Evolutionary conservation across 1,140 invertebrate species (phyloP).

Genomic region (Goniozus legneri): DNA sequence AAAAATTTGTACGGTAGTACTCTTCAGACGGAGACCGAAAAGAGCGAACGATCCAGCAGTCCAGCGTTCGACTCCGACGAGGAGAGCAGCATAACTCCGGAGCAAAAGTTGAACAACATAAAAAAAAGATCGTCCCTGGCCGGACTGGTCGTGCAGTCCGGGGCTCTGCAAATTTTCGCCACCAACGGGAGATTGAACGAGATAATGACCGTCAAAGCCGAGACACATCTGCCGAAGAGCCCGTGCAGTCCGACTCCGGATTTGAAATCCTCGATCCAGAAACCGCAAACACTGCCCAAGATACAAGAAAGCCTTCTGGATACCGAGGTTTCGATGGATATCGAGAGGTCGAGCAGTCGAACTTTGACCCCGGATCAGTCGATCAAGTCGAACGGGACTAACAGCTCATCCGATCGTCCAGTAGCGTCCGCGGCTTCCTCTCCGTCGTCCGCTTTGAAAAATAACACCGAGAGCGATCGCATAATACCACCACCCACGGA

Average conservation of each 20-base stretch:
- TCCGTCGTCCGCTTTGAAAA: constrained; percentile 6
- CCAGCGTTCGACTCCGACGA: constrained; percentile 96
- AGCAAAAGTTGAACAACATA: constrained; percentile 37
- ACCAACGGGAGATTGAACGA: constrained; percentile 61
- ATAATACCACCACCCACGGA: constrained; percentile 73
- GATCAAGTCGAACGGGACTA: constrained; percentile 27
- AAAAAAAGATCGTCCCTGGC: constrained; percentile 61
- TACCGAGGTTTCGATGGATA: constrained; percentile 54
- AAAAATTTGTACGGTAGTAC: constrained; percentile 15
- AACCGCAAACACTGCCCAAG: constrained; percentile 58
- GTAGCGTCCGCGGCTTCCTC: constrained; percentile 7
- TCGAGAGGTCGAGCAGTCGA: constrained; percentile 43
- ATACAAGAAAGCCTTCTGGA: constrained; percentile 67
- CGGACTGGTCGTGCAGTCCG: constrained; percentile 62
- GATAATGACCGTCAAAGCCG: constrained; percentile 52
- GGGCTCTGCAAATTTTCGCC: constrained; percentile 56
- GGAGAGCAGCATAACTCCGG: constrained; percentile 61
- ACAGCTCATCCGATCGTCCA: not conserved
- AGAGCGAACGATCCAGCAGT: constrained; percentile 88
- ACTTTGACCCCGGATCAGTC: constrained; percentile 51
- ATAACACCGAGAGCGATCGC: constrained; percentile 36
- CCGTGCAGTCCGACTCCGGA: constrained; percentile 39
- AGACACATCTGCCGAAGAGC: constrained; percentile 19
- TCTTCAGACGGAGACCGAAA: constrained; percentile 50
- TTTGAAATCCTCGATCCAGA: constrained; percentile 42